Base-by-base conservation (phyloP, 2,113 vertebrate species). In the Oryzias curvinotus region DNA sequence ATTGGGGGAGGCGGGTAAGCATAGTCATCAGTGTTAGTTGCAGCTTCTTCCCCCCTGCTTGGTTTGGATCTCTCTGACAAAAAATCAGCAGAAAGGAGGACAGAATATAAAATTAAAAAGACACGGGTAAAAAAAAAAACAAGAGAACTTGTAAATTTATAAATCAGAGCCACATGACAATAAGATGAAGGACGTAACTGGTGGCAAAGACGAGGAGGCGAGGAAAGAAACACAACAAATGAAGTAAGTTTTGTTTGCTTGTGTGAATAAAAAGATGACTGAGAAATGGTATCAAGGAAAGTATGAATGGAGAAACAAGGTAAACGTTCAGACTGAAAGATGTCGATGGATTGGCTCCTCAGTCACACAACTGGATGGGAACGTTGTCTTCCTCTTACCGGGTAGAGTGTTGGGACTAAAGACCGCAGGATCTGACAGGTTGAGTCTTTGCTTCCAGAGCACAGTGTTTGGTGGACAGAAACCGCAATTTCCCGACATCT, bases 361-460 rank as follows among this genome's bases (percentile, higher is more conserved):
- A 36, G 7, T 36, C 30, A 36, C 30, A 36, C 10, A 8, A 36
- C 30, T 36, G 30, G 7, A 36, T 36, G 30, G 10, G 30, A 36
- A 36, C 30, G 1, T 2, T 28, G 1, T 43, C 23, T 48, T 50
- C 71, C 59, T 47, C 85, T 88, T 91, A 91, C 90, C 89, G 12
- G 67, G 25, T 14, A 44, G 18, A 14, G 55, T 21, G 19, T 62
- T 42, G 6, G 80, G 63, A 12, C 63, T 71, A 61, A 60, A 88
- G 54, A 84, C 41, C 0, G 82, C 65, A 0, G 85, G 78, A 57
- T 75, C 73, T n/a, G 87, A 91, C 18, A 74, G 68, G 62, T 86
- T 79, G 25, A 89, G 67, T 8, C 68, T 62, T 64, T 65, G 64
- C n/a, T 75, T 82, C 60, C 64, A 62, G 7, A 79, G 64, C 25